A percentile compares a stretch with the other conserved stretches of the same genome.
phyloP scores from a whole-genome alignment of 2,113 vertebrate species.

The Condylura cristata region DNA sequence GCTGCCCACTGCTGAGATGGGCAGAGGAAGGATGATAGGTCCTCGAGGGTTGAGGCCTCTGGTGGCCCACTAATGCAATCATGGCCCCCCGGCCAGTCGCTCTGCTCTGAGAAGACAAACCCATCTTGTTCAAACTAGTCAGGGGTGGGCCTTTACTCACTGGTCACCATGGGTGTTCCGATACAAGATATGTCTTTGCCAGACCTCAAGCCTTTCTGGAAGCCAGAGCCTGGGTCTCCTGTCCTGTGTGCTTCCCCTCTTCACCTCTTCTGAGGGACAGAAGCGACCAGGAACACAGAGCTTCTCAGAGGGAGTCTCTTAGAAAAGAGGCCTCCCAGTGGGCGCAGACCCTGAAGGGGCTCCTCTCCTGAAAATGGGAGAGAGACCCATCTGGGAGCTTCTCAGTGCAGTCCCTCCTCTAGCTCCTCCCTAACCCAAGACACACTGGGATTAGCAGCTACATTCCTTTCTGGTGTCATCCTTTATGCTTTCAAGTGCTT shows the following conservation, averaged over 20 bases:
- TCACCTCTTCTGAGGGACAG: not conserved
- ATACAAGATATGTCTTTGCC: not conserved
- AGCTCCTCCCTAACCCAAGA: slow-evolving; percentile 64
- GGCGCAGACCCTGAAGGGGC: too few species aligned
- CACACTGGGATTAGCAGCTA: slow-evolving; percentile 55
- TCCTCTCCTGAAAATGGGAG: too few species aligned
- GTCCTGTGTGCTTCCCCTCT: not conserved
- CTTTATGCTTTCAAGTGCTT: slow-evolving; percentile 65
- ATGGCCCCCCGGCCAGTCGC: too few species aligned
- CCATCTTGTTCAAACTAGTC: not conserved
- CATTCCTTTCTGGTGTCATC: slow-evolving; percentile 58
- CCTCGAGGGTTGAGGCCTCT: not conserved
- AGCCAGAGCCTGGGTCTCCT: not conserved
- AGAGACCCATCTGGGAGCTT: not conserved
- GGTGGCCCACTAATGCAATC: too few species aligned
- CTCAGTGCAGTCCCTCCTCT: not conserved
- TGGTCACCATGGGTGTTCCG: not conserved
- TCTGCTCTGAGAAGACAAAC: not conserved
- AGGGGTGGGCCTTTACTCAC: not conserved
- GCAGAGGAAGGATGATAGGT: not conserved
- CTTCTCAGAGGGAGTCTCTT: not conserved
- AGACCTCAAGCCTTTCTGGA: not conserved
- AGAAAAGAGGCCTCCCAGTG: not conserved
- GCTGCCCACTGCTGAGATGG: not conserved
- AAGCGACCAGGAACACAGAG: not conserved